phyloP scores from a whole-genome alignment of 2,797 vertebrate genomes.

The Hippoglossus hippoglossus region DNA sequence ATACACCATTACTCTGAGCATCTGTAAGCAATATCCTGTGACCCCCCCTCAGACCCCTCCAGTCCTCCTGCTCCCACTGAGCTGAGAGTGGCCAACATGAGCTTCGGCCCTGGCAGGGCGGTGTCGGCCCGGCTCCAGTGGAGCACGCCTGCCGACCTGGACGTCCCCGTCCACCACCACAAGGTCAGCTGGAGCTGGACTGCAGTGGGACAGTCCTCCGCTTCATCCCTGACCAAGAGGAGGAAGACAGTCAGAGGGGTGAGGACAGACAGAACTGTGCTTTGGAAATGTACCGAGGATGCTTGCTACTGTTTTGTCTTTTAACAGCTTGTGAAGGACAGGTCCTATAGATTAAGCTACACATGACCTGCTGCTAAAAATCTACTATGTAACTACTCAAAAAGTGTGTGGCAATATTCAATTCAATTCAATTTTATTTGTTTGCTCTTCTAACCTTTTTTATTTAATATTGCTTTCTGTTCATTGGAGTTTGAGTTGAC shows the following conservation, averaged over 20 bases:
- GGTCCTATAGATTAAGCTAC: no score
- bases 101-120: conserved; percentile 77
- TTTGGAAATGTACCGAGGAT: no score
- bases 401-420: no score
- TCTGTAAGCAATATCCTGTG: neutral
- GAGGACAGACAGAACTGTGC: conserved; percentile 28
- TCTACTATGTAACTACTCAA: no score
- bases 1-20: neutral
- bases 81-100: conserved; percentile 87
- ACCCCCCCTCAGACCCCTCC: conserved; percentile 84
- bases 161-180: conserved; percentile 92
- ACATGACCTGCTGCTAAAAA: no score
- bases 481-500: no score
- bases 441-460: no score
- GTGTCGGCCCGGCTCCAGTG: conserved; percentile 84
- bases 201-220: conserved; percentile 71
- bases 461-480: no score
- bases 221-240: conserved; percentile 87
- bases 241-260: conserved; percentile 90
- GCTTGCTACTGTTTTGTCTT: no score
- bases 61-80: conserved; percentile 86
- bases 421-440: no score
- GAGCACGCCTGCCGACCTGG: conserved; percentile 85
- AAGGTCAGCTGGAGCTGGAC: conserved; percentile 93
- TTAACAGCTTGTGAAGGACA: no score